phyloP scores from a whole-genome alignment of 2,797 vertebrate genomes.

The Lophius americanus region DNA sequence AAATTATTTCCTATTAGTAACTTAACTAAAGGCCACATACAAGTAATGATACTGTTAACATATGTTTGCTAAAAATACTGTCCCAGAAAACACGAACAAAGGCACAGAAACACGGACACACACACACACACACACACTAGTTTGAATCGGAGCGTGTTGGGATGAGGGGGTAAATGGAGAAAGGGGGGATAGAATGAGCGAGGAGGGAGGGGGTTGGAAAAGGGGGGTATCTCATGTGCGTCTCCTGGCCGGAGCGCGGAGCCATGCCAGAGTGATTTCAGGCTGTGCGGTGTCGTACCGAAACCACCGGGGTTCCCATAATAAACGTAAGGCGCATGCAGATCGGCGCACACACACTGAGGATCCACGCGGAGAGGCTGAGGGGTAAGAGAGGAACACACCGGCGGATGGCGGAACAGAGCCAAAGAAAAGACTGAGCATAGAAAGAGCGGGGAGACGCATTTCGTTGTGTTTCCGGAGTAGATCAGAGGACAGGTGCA shows the following conservation, averaged over 20 bases:
- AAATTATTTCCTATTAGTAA: not conserved
- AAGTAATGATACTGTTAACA: not conserved
- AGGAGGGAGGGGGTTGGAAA: slow-evolving; percentile 46
- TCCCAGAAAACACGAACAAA: too few species aligned
- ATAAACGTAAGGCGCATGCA: slow-evolving; percentile 63
- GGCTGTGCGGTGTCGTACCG: slow-evolving; percentile 76
- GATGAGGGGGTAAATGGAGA: slow-evolving; percentile 31
- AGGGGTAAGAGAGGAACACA: slow-evolving; percentile 23
- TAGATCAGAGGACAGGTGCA: slow-evolving; percentile 49
- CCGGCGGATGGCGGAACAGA: slow-evolving; percentile 78
- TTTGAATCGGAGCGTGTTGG: slow-evolving; percentile 47
- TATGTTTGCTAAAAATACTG: not conserved
- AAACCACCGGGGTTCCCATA: slow-evolving; percentile 75
- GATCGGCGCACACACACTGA: slow-evolving; percentile 33
- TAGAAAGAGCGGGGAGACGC: slow-evolving; percentile 49
- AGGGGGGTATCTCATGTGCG: slow-evolving; percentile 56
- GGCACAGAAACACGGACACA: too few species aligned
- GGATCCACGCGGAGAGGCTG: slow-evolving; percentile 30
- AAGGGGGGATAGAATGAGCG: slow-evolving; percentile 39
- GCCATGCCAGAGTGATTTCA: slow-evolving; percentile 74
- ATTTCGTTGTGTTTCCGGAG: slow-evolving; percentile 9
- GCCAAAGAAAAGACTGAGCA: slow-evolving; percentile 73
- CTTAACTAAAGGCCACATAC: not conserved
- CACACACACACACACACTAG: not conserved
- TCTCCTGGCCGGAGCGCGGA: slow-evolving; percentile 66